These are phyloP conservation scores for Zhengitettix transpicula DNA, from an alignment of 2,888 invertebrate species.

Conservation along the genomic window DNA sequence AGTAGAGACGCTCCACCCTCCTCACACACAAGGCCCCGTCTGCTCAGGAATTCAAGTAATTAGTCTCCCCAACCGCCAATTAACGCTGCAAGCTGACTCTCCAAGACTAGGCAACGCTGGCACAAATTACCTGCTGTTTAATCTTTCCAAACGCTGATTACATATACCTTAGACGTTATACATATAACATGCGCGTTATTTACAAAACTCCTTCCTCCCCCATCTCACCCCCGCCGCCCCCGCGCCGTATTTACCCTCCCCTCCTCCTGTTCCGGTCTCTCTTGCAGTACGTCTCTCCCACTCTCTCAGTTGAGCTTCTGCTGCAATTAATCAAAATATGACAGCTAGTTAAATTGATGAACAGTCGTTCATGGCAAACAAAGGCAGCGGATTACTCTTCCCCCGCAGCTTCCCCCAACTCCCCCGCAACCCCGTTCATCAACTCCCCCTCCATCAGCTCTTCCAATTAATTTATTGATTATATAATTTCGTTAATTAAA, in stretches of 20 bases:
- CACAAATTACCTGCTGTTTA: conserved; percentile 14
- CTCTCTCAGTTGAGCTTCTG: neutral
- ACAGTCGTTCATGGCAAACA: neutral
- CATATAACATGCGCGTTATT: neutral
- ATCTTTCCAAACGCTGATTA: conserved; percentile 12
- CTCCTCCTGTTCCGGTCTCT: too few species aligned
- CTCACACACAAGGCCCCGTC: neutral
- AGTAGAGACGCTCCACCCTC: neutral
- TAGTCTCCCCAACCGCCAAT: conserved; percentile 15
- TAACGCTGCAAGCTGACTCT: conserved; percentile 12
- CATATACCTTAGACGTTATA: conserved; percentile 1
- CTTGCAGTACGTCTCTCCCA: too few species aligned
- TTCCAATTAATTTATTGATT: neutral
- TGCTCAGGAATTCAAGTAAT: conserved; percentile 14
- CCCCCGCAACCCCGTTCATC: neutral
- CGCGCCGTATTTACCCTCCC: too few species aligned
- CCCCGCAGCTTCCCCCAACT: neutral
- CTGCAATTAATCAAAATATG: neutral
- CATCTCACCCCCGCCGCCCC: too few species aligned
- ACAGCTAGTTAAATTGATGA: neutral
- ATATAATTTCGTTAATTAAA: neutral
- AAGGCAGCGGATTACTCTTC: neutral
- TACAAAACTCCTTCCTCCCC: neutral
- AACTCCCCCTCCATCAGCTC: neutral
- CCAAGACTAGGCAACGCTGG: conserved; percentile 10